These are phyloP conservation scores for Tachina fera DNA, from an alignment of 2,888 invertebrate genomes.

Conservation along the genomic window DNA sequence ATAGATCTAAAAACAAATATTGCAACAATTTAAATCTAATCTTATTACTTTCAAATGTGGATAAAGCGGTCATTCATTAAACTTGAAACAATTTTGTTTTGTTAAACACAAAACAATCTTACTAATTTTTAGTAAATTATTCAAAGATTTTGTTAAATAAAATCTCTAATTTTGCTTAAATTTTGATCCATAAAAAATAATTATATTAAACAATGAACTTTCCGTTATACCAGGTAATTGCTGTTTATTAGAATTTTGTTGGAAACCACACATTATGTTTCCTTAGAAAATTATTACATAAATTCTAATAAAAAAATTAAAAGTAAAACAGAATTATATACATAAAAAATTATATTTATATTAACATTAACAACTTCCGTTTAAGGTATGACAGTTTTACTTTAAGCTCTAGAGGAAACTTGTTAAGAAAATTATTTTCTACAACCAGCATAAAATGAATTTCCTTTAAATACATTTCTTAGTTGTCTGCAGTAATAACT, in stretches of 20 bases:
- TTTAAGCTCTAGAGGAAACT: conserved; percentile 34
- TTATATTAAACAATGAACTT: conserved; percentile 11
- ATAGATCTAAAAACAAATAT: not conserved
- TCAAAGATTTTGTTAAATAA: not conserved
- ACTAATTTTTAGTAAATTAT: conserved; percentile 27
- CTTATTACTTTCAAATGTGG: not conserved
- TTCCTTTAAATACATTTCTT: conserved; percentile 26
- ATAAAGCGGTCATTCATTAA: not conserved
- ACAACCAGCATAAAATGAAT: conserved; percentile 18
- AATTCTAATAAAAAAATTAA: conserved; percentile 18
- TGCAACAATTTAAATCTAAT: not conserved
- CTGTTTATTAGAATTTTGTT: not conserved
- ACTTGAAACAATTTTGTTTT: conserved; percentile 6
- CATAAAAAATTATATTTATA: not conserved
- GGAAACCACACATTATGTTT: not conserved
- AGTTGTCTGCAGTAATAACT: conserved; percentile 1
- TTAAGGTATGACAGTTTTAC: conserved; percentile 40
- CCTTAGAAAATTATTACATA: conserved; percentile 50
- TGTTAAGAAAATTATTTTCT: conserved; percentile 47
- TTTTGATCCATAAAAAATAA: not conserved
- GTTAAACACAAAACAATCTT: conserved; percentile 20
- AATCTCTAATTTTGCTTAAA: not conserved
- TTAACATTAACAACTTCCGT: conserved; percentile 46
- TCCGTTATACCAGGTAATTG: not conserved
- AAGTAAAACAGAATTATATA: not conserved